Evolutionary conservation across 2,797 vertebrate genomes (phyloP).

Genomic region (Jordanella pulchra): DNA sequence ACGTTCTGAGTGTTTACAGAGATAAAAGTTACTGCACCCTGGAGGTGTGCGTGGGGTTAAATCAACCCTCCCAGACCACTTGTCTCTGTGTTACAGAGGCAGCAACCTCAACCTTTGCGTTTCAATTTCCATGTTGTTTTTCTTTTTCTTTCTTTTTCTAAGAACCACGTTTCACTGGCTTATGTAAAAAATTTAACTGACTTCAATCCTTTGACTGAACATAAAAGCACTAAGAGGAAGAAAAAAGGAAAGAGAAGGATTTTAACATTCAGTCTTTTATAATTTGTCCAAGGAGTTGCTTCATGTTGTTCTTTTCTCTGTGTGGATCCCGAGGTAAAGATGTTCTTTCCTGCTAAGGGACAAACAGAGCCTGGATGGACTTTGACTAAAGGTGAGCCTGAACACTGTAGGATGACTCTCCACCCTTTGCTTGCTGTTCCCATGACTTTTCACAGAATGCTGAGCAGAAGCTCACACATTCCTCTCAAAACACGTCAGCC

Average conservation of each 20-base stretch:
- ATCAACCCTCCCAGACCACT: conserved; percentile 29
- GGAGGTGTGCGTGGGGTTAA: conserved; percentile 27
- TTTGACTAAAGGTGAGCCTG: conserved; percentile 19
- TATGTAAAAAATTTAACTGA: background rate
- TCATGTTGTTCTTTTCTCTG: conserved; percentile 1
- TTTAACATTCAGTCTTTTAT: conserved; percentile 3
- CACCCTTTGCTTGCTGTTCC: conserved; percentile 19
- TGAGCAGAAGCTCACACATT: conserved; percentile 59
- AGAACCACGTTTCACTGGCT: conserved; percentile 14
- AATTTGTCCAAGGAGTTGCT: conserved; percentile 11
- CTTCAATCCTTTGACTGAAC: conserved; percentile 5
- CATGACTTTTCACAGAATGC: conserved; percentile 34
- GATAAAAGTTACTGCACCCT: conserved; percentile 34
- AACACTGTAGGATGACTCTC: conserved; percentile 23
- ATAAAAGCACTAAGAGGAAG: background rate
- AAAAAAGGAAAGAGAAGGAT: background rate
- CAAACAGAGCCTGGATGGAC: background rate
- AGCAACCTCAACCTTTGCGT: conserved; percentile 25
- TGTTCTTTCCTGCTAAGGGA: conserved; percentile 21
- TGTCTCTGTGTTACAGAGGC: conserved; percentile 32
- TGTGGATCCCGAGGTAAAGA: background rate
- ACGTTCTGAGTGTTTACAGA: conserved; percentile 43
- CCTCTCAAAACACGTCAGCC: conserved; percentile 50
- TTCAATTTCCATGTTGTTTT: conserved; percentile 12
- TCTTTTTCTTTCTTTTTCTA: conserved; percentile 15